Conservation (phyloP, 2,797 vertebrate species). For the Acomys russatus region DNA sequence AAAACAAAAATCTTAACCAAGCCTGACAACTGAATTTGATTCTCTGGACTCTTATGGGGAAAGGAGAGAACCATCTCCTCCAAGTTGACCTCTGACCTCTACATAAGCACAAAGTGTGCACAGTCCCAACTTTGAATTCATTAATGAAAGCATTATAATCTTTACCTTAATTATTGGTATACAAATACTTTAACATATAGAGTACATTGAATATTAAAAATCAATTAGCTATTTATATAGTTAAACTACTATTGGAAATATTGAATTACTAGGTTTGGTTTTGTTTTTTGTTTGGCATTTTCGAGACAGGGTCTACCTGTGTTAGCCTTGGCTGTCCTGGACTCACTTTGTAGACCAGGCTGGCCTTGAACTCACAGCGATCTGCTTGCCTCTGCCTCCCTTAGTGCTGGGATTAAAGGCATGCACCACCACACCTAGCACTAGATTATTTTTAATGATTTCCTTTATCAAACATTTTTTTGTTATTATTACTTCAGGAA, state of each 20-base stretch:
- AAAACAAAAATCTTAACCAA: neutral
- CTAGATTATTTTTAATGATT: slow-evolving; percentile 33
- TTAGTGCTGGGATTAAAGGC: no score
- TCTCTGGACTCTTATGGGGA: neutral
- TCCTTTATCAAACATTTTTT: slow-evolving; percentile 34
- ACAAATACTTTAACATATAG: neutral
- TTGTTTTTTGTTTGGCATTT: no score
- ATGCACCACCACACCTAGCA: neutral
- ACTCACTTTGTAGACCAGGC: no score
- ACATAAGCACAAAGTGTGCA: no score
- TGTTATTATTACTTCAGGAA: slow-evolving; percentile 9
- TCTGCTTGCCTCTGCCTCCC: no score
- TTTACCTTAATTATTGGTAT: slow-evolving; percentile 58
- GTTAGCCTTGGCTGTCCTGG: no score
- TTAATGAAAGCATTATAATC: neutral
- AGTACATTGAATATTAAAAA: slow-evolving; percentile 14
- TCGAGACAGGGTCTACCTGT: no score
- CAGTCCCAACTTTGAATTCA: neutral
- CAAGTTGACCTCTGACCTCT: no score
- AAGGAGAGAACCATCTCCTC: neutral
- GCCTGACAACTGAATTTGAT: neutral
- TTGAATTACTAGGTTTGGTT: neutral
- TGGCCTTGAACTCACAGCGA: no score
- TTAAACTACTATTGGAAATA: neutral
- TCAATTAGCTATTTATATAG: neutral